A percentile compares a stretch with the other conserved stretches of the same genome.
Conservation (phyloP, 2,888 invertebrate species). For the Xanthorhoe spadicearia region DNA sequence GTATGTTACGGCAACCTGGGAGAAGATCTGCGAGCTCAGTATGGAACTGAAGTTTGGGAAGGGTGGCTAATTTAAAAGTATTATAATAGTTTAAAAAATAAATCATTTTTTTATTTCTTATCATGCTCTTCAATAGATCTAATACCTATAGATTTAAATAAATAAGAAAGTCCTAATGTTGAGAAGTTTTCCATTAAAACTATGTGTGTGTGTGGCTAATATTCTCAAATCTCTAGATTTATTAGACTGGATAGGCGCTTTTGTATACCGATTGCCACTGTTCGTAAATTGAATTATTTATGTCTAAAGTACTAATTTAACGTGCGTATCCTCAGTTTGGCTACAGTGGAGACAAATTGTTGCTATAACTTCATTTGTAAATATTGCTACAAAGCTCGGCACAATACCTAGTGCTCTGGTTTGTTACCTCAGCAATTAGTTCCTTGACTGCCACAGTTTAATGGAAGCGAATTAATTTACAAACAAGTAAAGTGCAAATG, state of each 20-base stretch:
- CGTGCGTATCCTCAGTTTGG: not conserved
- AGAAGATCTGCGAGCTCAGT: slow-evolving; percentile 25
- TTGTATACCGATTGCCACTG: not conserved
- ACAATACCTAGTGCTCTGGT: slow-evolving; percentile 2
- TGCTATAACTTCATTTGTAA: slow-evolving; percentile 17
- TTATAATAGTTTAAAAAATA: no score
- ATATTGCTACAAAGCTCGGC: slow-evolving; percentile 2
- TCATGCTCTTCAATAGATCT: no score
- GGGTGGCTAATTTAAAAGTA: not conserved
- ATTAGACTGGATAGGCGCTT: not conserved
- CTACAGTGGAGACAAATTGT: not conserved
- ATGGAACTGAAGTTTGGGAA: slow-evolving; percentile 19
- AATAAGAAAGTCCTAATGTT: no score
- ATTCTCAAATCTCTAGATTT: not conserved
- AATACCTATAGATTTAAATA: no score
- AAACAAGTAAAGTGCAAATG: no score
- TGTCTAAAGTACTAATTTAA: not conserved
- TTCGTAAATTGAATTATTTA: not conserved
- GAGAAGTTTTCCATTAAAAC: no score
- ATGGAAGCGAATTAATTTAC: no score
- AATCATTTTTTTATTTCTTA: no score
- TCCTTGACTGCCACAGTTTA: not conserved
- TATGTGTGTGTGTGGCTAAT: no score
- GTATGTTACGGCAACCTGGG: slow-evolving; percentile 27
- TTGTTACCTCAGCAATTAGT: not conserved